Conservation (phyloP, 2,888 invertebrate species). For the Morpho deidamia region DNA sequence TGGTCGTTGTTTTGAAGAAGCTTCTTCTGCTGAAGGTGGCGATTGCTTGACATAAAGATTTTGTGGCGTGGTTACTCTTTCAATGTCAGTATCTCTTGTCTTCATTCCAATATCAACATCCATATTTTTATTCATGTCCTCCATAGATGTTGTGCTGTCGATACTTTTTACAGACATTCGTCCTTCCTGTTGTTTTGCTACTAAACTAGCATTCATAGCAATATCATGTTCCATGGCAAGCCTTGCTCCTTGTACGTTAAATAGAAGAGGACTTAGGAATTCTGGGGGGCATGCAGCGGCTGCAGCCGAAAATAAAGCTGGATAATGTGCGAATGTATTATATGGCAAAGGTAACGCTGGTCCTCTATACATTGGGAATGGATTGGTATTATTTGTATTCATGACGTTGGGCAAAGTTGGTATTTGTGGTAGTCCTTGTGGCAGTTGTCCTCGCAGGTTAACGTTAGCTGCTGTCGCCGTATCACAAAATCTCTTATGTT, state of each 20-base stretch:
- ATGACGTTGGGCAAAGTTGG: slow-evolving; percentile 63
- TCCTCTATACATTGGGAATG: slow-evolving; percentile 85
- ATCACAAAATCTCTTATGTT: slow-evolving; percentile 98
- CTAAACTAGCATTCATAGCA: slow-evolving; percentile 72
- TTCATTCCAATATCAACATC: slow-evolving; percentile 50
- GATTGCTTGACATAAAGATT: slow-evolving; percentile 76
- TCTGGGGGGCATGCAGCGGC: slow-evolving; percentile 77
- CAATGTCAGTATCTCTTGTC: slow-evolving; percentile 52
- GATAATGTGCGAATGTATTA: slow-evolving; percentile 80
- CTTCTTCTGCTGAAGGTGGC: slow-evolving; percentile 83
- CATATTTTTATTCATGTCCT: slow-evolving; percentile 57
- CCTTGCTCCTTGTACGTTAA: slow-evolving; percentile 78
- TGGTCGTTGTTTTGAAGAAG: slow-evolving; percentile 79
- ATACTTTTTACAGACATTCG: slow-evolving; percentile 66
- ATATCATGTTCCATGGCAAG: slow-evolving; percentile 72
- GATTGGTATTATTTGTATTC: slow-evolving; percentile 72
- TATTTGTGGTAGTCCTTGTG: slow-evolving; percentile 61
- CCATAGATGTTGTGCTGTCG: slow-evolving; percentile 62
- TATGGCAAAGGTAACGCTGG: slow-evolving; percentile 81
- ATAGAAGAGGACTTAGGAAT: slow-evolving; percentile 81
- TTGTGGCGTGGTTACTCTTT: slow-evolving; percentile 76
- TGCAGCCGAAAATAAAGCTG: slow-evolving; percentile 73
- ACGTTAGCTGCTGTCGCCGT: slow-evolving; percentile 79
- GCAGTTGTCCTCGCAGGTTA: slow-evolving; percentile 64
- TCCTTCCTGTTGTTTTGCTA: slow-evolving; percentile 68